Evolutionary conservation across 2,888 invertebrate species (phyloP).

Genomic region (Brachyopa scutellaris): DNA sequence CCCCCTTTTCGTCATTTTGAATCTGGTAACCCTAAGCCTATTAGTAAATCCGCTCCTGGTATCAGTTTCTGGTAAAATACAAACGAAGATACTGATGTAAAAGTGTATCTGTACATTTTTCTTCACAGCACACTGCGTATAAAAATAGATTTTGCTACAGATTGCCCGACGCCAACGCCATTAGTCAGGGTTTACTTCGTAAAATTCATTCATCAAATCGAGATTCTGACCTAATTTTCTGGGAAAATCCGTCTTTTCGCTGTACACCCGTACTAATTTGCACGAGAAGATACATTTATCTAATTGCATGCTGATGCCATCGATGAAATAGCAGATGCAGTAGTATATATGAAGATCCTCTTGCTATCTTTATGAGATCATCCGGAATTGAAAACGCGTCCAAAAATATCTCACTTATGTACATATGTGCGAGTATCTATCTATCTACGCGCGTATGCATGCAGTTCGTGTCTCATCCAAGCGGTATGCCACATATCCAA

Average conservation of each 20-base stretch:
- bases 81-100: no score
- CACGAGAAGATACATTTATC: conserved; percentile 19
- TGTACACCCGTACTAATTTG: background rate
- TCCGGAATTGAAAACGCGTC: conserved; percentile 15
- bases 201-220: conserved; percentile 36
- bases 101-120: no score
- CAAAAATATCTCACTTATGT: conserved; percentile 35
- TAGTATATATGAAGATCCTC: no score
- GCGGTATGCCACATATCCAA: conserved; percentile 13
- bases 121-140: no score
- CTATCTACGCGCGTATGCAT: no score
- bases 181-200: conserved; percentile 30
- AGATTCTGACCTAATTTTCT: conserved; percentile 36
- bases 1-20: no score
- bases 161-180: conserved; percentile 35
- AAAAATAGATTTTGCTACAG: background rate
- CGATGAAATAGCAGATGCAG: conserved; percentile 27
- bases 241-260: conserved; percentile 1
- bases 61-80: no score
- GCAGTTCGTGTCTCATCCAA: conserved; percentile 31
- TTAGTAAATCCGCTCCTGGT: no score
- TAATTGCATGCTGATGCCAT: conserved; percentile 7
- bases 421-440: background rate
- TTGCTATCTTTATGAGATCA: conserved; percentile 41
- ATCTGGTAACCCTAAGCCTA: no score